phyloP scores from a whole-genome alignment of 2,888 invertebrate species.

The Polydrusus tereticollis region DNA sequence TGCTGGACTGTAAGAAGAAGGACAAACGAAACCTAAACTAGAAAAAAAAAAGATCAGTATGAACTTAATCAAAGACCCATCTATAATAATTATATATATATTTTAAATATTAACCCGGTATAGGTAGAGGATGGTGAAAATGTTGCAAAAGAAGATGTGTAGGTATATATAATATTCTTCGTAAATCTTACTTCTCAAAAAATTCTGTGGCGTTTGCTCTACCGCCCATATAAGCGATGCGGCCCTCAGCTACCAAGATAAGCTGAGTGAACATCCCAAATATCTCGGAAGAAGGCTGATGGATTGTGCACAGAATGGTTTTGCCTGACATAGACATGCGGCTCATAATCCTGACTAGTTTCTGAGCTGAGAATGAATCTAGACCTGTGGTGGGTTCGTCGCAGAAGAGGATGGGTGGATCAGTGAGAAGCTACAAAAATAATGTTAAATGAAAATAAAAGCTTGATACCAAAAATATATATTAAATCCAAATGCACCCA shows the following conservation, averaged over 20 bases:
- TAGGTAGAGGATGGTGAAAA: too few species aligned
- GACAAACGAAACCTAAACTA: conserved; percentile 82
- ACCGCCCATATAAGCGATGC: conserved; percentile 87
- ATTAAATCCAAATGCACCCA: too few species aligned
- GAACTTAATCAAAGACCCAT: too few species aligned
- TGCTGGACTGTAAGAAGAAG: conserved; percentile 88
- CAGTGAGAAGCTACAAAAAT: conserved; percentile 79
- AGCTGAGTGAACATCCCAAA: conserved; percentile 86
- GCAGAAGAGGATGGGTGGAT: conserved; percentile 92
- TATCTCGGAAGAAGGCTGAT: conserved; percentile 91
- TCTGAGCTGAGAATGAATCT: conserved; percentile 93
- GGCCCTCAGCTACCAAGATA: conserved; percentile 87
- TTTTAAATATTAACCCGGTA: too few species aligned
- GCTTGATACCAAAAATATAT: too few species aligned
- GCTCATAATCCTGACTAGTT: conserved; percentile 80
- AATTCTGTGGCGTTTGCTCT: conserved; percentile 75
- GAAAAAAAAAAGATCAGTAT: conserved; percentile 51
- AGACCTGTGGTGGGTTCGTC: conserved; percentile 97
- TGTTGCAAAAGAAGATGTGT: too few species aligned
- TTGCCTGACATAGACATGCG: conserved; percentile 81
- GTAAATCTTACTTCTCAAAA: conserved; percentile 74
- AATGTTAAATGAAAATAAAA: neutral
- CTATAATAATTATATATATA: too few species aligned
- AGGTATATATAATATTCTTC: too few species aligned
- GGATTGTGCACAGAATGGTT: conserved; percentile 93